Evolutionary conservation across 2,113 vertebrate genomes (phyloP).

Genomic region (Naja naja): DNA sequence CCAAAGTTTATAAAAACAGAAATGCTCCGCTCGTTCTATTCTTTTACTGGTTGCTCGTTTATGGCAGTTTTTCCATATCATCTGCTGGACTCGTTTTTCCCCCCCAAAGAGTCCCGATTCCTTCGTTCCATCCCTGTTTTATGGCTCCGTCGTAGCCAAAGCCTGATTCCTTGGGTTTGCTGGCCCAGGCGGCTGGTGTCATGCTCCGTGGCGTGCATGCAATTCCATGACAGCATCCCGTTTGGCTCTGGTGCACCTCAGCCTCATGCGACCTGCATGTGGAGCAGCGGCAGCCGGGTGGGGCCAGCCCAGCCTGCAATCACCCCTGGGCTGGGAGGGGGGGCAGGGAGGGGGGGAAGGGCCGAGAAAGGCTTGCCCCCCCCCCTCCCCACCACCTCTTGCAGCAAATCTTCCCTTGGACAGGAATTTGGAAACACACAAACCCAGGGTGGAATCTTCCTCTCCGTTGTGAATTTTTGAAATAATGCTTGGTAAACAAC

Average conservation of each 20-base stretch:
- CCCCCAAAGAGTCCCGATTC: background rate
- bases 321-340: background rate
- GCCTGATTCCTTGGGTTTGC: background rate
- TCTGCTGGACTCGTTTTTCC: background rate
- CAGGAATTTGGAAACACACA: background rate
- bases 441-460: background rate
- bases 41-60: background rate
- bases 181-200: background rate
- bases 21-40: background rate
- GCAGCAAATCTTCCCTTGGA: background rate
- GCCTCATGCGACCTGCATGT: background rate
- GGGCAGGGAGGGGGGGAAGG: background rate
- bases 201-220: background rate
- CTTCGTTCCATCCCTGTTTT: background rate
- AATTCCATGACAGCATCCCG: background rate
- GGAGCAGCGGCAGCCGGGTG: background rate
- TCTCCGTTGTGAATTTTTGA: conserved; percentile 1
- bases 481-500: background rate
- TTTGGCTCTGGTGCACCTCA: background rate
- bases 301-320: background rate
- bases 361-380: background rate
- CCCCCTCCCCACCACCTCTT: background rate
- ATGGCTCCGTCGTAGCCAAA: conserved; percentile 9
- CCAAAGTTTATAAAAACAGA: background rate
- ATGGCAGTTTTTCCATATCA: background rate